Evolutionary conservation across 2,113 vertebrate species (phyloP).

Genomic region (Lonchura striata): DNA sequence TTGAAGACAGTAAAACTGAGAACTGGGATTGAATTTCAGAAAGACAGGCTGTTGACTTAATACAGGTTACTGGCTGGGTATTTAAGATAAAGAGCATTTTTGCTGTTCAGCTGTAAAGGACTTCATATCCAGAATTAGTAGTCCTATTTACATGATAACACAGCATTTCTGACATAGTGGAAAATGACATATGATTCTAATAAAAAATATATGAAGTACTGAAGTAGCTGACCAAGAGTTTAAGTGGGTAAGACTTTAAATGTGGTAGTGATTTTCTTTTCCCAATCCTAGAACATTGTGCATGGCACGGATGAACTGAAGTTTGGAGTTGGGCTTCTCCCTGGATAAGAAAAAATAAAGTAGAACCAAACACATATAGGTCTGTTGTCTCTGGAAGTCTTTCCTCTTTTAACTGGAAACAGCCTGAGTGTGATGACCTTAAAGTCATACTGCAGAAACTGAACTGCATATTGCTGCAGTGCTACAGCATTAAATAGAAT

Average conservation of each 20-base stretch:
- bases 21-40: neutral
- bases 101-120: neutral
- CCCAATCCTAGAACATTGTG: fast-evolving
- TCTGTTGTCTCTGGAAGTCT: neutral
- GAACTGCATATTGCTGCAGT: neutral
- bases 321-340: neutral
- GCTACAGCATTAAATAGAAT: neutral
- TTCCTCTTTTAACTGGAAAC: neutral
- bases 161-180: neutral
- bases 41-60: neutral
- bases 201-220: neutral
- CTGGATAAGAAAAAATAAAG: neutral
- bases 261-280: neutral
- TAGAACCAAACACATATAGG: neutral
- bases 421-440: neutral
- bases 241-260: neutral
- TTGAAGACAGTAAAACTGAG: neutral
- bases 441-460: neutral
- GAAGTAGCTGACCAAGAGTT: neutral
- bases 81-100: neutral
- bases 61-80: neutral
- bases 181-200: neutral
- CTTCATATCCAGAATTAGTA: neutral
- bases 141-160: neutral
- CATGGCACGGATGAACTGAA: neutral